phyloP scores from a whole-genome alignment of 2,113 vertebrate genomes.

The Formicarius rufipectus region DNA sequence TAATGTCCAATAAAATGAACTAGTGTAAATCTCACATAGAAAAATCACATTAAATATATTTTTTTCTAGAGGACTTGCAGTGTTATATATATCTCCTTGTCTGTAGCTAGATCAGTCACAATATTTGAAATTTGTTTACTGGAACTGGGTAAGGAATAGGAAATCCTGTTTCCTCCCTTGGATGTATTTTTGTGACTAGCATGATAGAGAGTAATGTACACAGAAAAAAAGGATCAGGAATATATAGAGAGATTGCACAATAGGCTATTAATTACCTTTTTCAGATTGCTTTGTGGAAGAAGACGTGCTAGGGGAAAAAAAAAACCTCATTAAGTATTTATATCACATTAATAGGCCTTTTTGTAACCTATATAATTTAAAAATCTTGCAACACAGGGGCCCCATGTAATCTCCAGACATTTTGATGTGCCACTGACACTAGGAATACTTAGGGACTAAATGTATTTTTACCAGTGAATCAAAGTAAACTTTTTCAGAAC shows the following conservation, averaged over 20 bases:
- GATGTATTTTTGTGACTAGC: background rate
- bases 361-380: background rate
- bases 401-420: background rate
- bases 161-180: constrained; percentile 23
- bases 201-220: background rate
- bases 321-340: constrained; percentile 27
- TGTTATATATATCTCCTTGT: background rate
- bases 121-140: background rate
- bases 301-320: background rate
- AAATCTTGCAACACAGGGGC: background rate
- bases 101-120: background rate
- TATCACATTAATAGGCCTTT: background rate
- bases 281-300: constrained; percentile 34
- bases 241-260: background rate
- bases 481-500: background rate
- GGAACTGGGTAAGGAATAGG: background rate
- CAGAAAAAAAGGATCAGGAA: background rate
- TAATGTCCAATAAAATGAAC: background rate
- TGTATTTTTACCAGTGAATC: background rate
- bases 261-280: constrained; percentile 64
- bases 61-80: background rate
- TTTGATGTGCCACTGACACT: background rate
- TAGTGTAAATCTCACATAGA: background rate
- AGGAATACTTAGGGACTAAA: background rate
- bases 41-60: background rate